A percentile compares a stretch with the other conserved stretches of the same genome.
These are phyloP conservation scores for Metallyticus violacea DNA, from an alignment of 2,888 invertebrate genomes.

Conservation along the genomic window DNA sequence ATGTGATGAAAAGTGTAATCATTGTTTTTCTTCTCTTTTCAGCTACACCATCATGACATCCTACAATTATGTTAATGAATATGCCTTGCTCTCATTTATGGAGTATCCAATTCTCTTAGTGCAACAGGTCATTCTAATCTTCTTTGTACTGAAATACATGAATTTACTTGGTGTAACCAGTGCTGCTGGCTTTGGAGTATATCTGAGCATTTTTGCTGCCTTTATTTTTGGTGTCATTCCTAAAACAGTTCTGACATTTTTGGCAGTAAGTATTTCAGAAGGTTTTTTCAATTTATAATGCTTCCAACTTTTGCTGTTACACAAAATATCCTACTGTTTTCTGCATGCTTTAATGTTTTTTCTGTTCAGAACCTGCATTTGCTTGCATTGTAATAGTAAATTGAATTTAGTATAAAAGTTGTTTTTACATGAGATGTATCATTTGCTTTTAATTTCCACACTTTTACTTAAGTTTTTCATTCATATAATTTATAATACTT, in stretches of 20 bases:
- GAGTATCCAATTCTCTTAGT: constrained; percentile 79
- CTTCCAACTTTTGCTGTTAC: background rate
- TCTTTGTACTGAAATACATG: constrained; percentile 67
- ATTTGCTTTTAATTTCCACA: too few species aligned
- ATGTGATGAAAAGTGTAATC: background rate
- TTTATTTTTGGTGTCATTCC: constrained; percentile 52
- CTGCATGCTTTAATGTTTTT: background rate
- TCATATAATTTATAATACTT: too few species aligned
- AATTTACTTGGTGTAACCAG: constrained; percentile 51
- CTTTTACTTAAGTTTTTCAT: too few species aligned
- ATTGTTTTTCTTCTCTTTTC: constrained; percentile 43
- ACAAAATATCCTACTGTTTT: background rate
- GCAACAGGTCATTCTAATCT: constrained; percentile 72
- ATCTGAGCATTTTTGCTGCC: constrained; percentile 47
- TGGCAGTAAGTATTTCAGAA: constrained; percentile 59
- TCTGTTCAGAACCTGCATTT: background rate
- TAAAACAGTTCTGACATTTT: constrained; percentile 52
- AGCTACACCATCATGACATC: constrained; percentile 79
- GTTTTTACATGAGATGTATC: too few species aligned
- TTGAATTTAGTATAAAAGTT: too few species aligned
- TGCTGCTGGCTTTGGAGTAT: constrained; percentile 44
- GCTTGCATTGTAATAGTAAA: background rate
- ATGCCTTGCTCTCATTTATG: constrained; percentile 72
- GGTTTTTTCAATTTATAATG: background rate
- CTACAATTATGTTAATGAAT: constrained; percentile 74